Conservation (phyloP, 2,888 invertebrate genomes). For the Julus scanicus region DNA sequence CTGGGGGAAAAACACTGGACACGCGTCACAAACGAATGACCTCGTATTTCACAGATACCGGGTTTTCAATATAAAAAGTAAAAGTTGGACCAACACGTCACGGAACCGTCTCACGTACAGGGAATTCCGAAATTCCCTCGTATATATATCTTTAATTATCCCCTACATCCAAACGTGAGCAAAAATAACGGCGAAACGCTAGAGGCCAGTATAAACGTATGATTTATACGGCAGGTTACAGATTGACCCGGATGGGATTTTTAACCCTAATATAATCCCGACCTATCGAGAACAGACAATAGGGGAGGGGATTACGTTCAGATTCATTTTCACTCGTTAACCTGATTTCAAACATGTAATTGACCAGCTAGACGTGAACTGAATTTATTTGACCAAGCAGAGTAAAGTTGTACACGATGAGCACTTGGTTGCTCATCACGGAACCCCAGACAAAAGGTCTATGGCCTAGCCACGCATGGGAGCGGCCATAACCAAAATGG, state of each 20-base stretch:
- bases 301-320: neutral
- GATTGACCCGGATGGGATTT: neutral
- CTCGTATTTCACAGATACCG: neutral
- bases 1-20: too few species aligned
- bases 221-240: neutral
- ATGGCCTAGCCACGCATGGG: constrained; percentile 50
- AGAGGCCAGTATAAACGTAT: too few species aligned
- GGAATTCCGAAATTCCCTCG: neutral
- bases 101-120: neutral
- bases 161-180: too few species aligned
- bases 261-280: neutral
- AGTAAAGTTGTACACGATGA: neutral
- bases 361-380: neutral
- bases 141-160: neutral
- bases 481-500: constrained; percentile 46
- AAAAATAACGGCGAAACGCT: too few species aligned
- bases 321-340: neutral
- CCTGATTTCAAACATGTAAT: neutral
- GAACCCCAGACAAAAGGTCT: constrained; percentile 44
- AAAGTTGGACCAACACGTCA: neutral
- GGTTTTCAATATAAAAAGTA: neutral
- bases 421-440: neutral
- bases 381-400: neutral
- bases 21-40: neutral
- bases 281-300: neutral